These are phyloP conservation scores for Urechis unicinctus DNA, from an alignment of 2,888 invertebrate species.

Conservation along the genomic window DNA sequence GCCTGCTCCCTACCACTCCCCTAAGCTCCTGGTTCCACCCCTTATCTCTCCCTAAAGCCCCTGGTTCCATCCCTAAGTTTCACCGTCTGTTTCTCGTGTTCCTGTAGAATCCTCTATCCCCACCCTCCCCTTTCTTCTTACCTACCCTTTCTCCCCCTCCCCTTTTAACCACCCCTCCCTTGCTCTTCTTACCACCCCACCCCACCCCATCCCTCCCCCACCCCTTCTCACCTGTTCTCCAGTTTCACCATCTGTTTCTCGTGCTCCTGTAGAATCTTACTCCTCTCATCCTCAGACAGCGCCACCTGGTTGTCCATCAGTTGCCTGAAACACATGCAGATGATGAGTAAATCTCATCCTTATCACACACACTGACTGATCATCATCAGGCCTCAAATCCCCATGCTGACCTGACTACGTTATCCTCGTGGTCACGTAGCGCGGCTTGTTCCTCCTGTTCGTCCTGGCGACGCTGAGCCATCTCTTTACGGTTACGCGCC, in stretches of 20 bases:
- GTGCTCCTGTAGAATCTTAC: slow-evolving; percentile 42
- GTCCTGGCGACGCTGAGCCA: slow-evolving; percentile 27
- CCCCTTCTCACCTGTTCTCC: slow-evolving; percentile 37
- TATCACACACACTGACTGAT: background rate
- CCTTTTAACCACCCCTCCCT: too few species aligned
- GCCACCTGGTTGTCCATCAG: slow-evolving; percentile 41
- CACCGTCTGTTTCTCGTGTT: slow-evolving; percentile 49
- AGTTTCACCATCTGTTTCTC: slow-evolving; percentile 47
- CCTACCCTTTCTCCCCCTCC: too few species aligned
- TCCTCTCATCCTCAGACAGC: slow-evolving; percentile 43
- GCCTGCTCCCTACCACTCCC: too few species aligned
- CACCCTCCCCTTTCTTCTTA: too few species aligned
- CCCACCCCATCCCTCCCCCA: too few species aligned
- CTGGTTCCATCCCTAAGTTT: slow-evolving; percentile 43
- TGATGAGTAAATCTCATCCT: background rate
- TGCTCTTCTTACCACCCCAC: too few species aligned
- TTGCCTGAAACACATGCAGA: slow-evolving; percentile 24
- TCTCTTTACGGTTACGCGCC: slow-evolving; percentile 29
- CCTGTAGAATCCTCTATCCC: slow-evolving; percentile 41
- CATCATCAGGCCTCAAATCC: background rate
- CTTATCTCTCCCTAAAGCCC: too few species aligned
- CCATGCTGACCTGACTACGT: slow-evolving; percentile 34
- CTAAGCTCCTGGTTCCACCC: too few species aligned
- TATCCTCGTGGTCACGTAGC: slow-evolving; percentile 39
- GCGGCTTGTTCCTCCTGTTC: slow-evolving; percentile 40